phyloP scores from a whole-genome alignment of 1,140 invertebrate species.

The Ostrea denselamellosa region DNA sequence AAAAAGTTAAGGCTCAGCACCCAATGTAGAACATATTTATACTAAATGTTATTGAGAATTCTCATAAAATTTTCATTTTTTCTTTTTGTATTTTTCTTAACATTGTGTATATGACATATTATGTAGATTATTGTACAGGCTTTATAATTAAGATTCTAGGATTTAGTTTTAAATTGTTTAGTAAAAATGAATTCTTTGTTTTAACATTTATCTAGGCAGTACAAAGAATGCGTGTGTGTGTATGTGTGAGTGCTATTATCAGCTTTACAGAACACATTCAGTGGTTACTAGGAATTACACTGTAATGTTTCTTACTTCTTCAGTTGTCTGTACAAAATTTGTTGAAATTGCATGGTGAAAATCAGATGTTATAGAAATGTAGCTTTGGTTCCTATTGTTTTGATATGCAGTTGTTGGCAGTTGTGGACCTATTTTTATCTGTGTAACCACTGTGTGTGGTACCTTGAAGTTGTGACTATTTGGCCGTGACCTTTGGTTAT shows the following conservation, averaged over 20 bases:
- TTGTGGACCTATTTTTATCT: conserved; percentile 24
- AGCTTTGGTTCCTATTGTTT: conserved; percentile 21
- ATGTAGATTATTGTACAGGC: conserved; percentile 23
- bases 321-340: conserved; percentile 1
- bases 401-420: background rate
- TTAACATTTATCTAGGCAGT: conserved; percentile 14
- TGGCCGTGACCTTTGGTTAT: conserved; percentile 31
- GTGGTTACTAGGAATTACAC: background rate
- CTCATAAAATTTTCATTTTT: background rate
- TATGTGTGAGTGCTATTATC: background rate
- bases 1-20: background rate
- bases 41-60: background rate
- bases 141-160: conserved; percentile 32
- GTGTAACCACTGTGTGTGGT: conserved; percentile 6
- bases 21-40: background rate
- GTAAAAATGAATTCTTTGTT: conserved; percentile 30
- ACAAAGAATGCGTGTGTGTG: background rate
- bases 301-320: background rate
- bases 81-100: background rate
- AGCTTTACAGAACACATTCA: conserved; percentile 21
- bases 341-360: conserved; percentile 19
- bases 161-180: conserved; percentile 21
- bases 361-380: background rate
- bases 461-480: conserved; percentile 20
- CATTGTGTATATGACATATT: background rate